phyloP scores from a whole-genome alignment of 2,113 vertebrate species.

The Cervus canadensis region DNA sequence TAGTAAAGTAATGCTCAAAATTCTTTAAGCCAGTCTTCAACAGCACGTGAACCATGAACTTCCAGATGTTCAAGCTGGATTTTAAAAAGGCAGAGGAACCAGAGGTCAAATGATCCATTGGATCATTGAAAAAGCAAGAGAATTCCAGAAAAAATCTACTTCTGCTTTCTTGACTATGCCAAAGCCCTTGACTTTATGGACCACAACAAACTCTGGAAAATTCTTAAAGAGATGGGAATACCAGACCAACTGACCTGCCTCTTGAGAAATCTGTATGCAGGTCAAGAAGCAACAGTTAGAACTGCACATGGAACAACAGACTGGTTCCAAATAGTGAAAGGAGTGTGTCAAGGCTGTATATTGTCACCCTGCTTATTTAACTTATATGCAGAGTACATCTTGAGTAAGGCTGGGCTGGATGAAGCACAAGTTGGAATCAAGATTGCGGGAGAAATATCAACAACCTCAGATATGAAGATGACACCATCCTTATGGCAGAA shows the following conservation, averaged over 20 bases:
- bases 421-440: neutral
- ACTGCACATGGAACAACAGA: neutral
- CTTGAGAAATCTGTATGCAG: neutral
- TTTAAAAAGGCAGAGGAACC: neutral
- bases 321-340: neutral
- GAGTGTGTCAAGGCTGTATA: accelerated
- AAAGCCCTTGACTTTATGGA: neutral
- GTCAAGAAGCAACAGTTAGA: neutral
- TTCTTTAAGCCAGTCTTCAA: neutral
- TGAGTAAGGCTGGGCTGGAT: neutral
- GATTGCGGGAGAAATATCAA: neutral
- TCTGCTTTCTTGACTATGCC: neutral
- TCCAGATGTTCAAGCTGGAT: neutral
- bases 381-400: neutral
- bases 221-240: neutral
- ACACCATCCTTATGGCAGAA: neutral
- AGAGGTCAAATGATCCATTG: accelerated
- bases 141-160: neutral
- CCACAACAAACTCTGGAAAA: neutral
- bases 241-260: neutral
- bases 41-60: neutral
- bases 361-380: neutral
- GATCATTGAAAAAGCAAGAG: neutral
- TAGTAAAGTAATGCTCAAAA: neutral
- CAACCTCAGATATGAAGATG: neutral